These are phyloP conservation scores for Poeciliopsis paucimaculata DNA, from an alignment of 2,797 vertebrate genomes.

Conservation along the genomic window DNA sequence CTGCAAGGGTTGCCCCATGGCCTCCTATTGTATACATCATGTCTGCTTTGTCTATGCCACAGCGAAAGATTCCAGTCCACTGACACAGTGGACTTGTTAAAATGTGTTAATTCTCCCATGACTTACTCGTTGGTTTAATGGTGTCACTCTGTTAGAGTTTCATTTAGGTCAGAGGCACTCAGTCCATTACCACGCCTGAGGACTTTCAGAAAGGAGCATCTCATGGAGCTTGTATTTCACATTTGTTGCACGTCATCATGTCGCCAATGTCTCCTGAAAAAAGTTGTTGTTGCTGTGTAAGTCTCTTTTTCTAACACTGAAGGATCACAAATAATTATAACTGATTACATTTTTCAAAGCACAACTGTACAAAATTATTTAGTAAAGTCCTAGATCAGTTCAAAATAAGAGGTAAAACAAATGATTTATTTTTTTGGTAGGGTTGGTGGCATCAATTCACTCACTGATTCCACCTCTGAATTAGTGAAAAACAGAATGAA, in stretches of 20 bases:
- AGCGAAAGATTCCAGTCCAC: conserved; percentile 75
- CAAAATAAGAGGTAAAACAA: not conserved
- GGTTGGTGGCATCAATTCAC: no score
- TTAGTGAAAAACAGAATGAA: not conserved
- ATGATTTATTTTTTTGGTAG: not conserved
- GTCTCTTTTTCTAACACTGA: not conserved
- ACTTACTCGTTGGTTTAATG: conserved; percentile 61
- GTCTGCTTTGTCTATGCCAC: conserved; percentile 75
- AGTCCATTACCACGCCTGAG: conserved; percentile 40
- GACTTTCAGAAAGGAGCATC: conserved; percentile 31
- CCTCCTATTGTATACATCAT: conserved; percentile 79
- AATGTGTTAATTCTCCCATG: conserved; percentile 74
- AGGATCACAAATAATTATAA: not conserved
- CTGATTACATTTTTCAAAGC: not conserved
- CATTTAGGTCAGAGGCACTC: conserved; percentile 54
- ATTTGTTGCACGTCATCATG: conserved; percentile 3
- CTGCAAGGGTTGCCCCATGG: conserved; percentile 58
- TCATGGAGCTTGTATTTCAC: conserved; percentile 21
- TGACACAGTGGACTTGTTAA: conserved; percentile 71
- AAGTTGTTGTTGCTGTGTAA: not conserved
- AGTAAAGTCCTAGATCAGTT: not conserved
- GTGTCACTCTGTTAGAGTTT: conserved; percentile 59
- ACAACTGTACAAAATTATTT: not conserved
- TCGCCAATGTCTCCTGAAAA: conserved; percentile 3
- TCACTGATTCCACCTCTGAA: not conserved